Conservation (phyloP, 2,888 invertebrate species). For the Eristalis pertinax region DNA sequence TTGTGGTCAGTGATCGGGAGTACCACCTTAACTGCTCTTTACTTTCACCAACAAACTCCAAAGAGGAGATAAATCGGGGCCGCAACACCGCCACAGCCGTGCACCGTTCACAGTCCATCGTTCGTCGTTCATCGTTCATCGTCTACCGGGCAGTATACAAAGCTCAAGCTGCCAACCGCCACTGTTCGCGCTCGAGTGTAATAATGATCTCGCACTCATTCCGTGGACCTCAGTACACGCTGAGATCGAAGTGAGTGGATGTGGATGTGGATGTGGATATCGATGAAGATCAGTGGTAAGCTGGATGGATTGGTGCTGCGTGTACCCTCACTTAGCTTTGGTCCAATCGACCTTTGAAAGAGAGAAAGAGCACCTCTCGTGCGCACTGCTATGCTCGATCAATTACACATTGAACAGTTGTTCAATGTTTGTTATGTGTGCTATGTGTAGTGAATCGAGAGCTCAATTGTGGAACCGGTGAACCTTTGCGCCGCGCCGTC, state of each 20-base stretch:
- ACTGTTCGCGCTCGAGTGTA: constrained; percentile 43
- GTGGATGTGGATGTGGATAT: neutral
- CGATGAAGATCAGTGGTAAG: neutral
- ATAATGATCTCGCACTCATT: constrained; percentile 56
- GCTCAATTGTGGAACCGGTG: constrained; percentile 62
- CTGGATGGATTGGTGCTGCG: constrained; percentile 54
- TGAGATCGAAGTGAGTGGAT: constrained; percentile 12
- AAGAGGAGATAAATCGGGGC: constrained; percentile 65
- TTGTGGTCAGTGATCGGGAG: constrained; percentile 68
- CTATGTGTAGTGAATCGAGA: constrained; percentile 50
- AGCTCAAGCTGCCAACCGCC: constrained; percentile 11
- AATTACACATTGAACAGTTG: constrained; percentile 70
- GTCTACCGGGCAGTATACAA: constrained; percentile 19
- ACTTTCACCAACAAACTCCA: constrained; percentile 61
- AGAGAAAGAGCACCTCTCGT: constrained; percentile 31
- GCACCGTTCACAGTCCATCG: constrained; percentile 31
- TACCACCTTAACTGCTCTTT: constrained; percentile 60
- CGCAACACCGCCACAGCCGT: constrained; percentile 26
- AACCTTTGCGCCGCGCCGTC: constrained; percentile 45
- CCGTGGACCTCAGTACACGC: neutral
- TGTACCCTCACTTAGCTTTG: constrained; percentile 48
- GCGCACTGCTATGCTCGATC: constrained; percentile 53
- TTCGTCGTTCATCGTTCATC: constrained; percentile 29
- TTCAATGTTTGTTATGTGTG: constrained; percentile 60
- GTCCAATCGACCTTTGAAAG: constrained; percentile 57